phyloP scores from a whole-genome alignment of 2,888 invertebrate genomes.

The Drosophila testacea region DNA sequence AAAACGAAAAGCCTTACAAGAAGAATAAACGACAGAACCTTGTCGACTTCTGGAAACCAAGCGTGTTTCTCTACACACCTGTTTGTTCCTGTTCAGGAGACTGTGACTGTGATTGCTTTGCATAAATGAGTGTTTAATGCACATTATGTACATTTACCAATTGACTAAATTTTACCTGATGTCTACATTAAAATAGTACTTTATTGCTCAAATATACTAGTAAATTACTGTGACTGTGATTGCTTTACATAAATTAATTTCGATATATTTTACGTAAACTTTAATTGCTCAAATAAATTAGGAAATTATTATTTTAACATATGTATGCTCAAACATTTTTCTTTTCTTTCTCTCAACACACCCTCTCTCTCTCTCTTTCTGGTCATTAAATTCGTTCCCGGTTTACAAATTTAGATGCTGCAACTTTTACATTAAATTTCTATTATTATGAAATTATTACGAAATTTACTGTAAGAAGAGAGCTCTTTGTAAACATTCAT shows the following conservation, averaged over 20 bases:
- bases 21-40: constrained; percentile 32
- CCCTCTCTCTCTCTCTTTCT: too few relatives aligned
- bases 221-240: too few relatives aligned
- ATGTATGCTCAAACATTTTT: too few relatives aligned
- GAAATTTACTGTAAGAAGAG: background rate
- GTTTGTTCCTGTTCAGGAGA: constrained; percentile 10
- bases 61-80: constrained; percentile 64
- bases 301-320: too few relatives aligned
- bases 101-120: constrained; percentile 43
- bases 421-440: background rate
- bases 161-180: background rate
- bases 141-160: background rate
- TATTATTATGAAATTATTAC: background rate
- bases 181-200: background rate
- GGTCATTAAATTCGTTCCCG: too few relatives aligned
- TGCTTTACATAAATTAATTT: too few relatives aligned
- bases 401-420: too few relatives aligned
- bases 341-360: too few relatives aligned
- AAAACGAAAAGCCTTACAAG: constrained; percentile 16
- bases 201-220: too few relatives aligned
- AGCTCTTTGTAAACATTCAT: background rate
- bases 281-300: too few relatives aligned
- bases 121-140: background rate
- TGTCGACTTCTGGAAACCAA: constrained; percentile 63
- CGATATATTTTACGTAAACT: too few relatives aligned